These are phyloP conservation scores for Gambusia yucatana DNA, from an alignment of 2,797 vertebrate genomes.

Conservation along the genomic window DNA sequence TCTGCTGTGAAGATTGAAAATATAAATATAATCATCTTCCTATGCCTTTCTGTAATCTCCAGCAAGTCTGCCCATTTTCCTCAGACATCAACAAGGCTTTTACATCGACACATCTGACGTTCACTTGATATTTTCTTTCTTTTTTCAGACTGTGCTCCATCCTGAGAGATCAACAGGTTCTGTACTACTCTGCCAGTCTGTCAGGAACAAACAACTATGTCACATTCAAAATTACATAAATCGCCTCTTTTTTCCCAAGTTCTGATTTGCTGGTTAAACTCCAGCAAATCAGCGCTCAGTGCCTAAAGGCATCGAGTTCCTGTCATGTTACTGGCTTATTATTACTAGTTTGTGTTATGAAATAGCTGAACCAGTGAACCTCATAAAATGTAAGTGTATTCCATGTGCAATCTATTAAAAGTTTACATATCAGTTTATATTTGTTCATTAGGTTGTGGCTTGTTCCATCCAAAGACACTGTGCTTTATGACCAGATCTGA, in stretches of 20 bases:
- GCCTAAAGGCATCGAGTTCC: neutral
- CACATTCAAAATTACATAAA: neutral
- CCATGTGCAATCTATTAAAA: neutral
- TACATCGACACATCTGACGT: neutral
- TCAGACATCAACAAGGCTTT: neutral
- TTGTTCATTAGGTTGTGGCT: neutral
- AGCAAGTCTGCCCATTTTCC: neutral
- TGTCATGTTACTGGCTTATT: neutral
- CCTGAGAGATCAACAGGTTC: neutral
- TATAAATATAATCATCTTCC: no score
- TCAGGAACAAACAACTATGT: neutral
- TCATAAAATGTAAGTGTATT: neutral
- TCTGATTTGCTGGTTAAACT: neutral
- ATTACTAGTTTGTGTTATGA: neutral
- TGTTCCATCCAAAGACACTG: neutral
- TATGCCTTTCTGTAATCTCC: neutral
- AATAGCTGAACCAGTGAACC: neutral
- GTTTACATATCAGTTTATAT: neutral
- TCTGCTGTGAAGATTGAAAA: neutral
- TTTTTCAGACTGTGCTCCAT: neutral
- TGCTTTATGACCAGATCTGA: neutral
- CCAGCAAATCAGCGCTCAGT: neutral
- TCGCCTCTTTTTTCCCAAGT: neutral
- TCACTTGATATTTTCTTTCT: neutral
- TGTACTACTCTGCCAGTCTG: neutral